These are phyloP conservation scores for Telmatherina bonti DNA, from an alignment of 2,797 vertebrate genomes.

Conservation along the genomic window DNA sequence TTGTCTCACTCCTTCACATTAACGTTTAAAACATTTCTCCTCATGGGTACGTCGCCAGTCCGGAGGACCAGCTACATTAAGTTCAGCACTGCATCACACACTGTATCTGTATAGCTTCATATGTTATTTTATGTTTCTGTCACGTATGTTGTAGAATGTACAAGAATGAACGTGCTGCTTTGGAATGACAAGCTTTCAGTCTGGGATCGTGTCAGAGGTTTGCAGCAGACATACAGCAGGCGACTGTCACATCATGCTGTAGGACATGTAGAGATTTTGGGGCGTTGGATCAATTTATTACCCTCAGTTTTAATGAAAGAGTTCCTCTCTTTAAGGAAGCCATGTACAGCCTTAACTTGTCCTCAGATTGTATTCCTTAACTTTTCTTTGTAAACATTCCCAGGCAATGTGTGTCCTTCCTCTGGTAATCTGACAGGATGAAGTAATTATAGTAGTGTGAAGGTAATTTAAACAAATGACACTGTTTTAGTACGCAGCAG, in stretches of 20 bases:
- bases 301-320: conserved; percentile 22
- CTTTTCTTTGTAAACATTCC: conserved; percentile 37
- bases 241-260: conserved; percentile 12
- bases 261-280: conserved; percentile 36
- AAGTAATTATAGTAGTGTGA: conserved; percentile 1
- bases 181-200: conserved; percentile 2
- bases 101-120: neutral
- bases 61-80: conserved; percentile 26
- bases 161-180: conserved; percentile 18
- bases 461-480: conserved; percentile 13
- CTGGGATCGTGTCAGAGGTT: neutral
- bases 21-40: conserved; percentile 10
- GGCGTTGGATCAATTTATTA: conserved; percentile 29
- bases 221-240: conserved; percentile 2
- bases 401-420: conserved; percentile 8
- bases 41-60: neutral
- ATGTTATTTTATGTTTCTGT: neutral
- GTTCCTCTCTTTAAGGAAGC: conserved; percentile 31
- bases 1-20: neutral
- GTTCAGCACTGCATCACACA: conserved; percentile 5
- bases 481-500: neutral
- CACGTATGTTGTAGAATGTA: neutral
- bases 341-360: conserved; percentile 11
- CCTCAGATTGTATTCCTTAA: conserved; percentile 3
- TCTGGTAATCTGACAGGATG: neutral